Evolutionary conservation across 2,797 vertebrate species (phyloP), one percentile per base, ranked within the genome.

Genomic region (Diceros bicornis): DNA sequence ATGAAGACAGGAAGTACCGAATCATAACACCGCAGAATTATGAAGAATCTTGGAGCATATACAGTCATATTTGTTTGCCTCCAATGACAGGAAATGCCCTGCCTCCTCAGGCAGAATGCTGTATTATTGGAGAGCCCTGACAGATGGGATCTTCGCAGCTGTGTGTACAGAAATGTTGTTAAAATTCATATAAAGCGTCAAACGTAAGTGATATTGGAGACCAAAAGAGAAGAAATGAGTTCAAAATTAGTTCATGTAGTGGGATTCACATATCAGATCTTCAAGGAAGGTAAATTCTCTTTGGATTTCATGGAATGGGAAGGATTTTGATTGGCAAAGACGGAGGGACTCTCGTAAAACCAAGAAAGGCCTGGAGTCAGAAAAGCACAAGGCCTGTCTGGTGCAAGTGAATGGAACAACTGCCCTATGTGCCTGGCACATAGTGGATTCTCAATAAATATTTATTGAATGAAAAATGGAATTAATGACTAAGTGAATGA

Each of bases 131-230:
- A 72, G 23, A 74, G 6, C 23, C 41, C n/a, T 75, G 11, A 83
- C 25, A 25, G 18, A n/a, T 74, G 13, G 37, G 81, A 69, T 34
- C 18, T 25, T 87, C 61, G 86, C 77, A 55, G 12, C 75, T 92
- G 71, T 93, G 71, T 93, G 32, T 78, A 32, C 44, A 93, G 57
- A 69, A 89, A 41, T 74, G 25, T 61, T 72, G 12, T 81, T 89
- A 79, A 71, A 87, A 81, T 18, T 82, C 62, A 52, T 17, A 44
- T 11, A n/a, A 68, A 69, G 50, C 41, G n/a, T 84, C 4, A 89
- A 94, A 86, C 13, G 10, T 18, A 91, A 89, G 44, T 89, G 52
- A 82, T 93, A 50, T 27, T 86, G 72, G 41, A 95, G 59, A 92
- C 5, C 16, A 57, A 55, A 87, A 88, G 4, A 87, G 25, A 29